phyloP scores from a whole-genome alignment of 2,113 vertebrate species.

The Lethenteron camtschaticum region DNA sequence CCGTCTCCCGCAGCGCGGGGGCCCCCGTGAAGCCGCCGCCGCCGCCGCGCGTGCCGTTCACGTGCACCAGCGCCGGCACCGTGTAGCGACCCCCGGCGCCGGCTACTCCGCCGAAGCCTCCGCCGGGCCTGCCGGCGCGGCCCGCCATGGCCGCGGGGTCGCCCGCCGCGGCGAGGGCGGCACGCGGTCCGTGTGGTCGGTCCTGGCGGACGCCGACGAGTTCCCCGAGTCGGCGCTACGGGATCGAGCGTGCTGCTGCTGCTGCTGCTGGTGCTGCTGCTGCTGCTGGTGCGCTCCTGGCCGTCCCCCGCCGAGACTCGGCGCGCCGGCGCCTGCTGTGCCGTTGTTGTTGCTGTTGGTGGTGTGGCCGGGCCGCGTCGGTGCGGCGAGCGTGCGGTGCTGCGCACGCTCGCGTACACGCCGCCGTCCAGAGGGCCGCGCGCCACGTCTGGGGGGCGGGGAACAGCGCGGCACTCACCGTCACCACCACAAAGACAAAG shows the following conservation, averaged over 20 bases:
- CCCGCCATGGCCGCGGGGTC: constrained; percentile 24
- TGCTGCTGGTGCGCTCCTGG: too few relatives aligned
- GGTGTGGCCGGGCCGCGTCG: not conserved
- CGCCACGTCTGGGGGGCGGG: constrained; percentile 10
- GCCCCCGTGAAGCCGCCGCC: not conserved
- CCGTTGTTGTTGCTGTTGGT: not conserved
- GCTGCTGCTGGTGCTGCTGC: too few relatives aligned
- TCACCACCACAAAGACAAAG: constrained; percentile 8
- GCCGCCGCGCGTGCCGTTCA: not conserved
- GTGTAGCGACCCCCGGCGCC: not conserved
- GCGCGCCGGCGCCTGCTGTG: not conserved
- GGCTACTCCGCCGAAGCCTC: constrained; percentile 31
- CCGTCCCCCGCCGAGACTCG: not conserved
- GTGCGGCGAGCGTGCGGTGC: constrained; percentile 16
- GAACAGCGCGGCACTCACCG: constrained; percentile 11
- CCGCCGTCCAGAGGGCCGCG: constrained; percentile 66
- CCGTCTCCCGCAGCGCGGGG: not conserved
- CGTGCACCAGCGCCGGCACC: not conserved
- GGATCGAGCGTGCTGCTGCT: constrained; percentile 23
- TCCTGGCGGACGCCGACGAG: constrained; percentile 24
- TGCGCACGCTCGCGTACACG: constrained; percentile 54
- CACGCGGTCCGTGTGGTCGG: constrained; percentile 13
- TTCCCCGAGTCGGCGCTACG: constrained; percentile 27
- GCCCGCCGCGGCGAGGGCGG: constrained; percentile 18
- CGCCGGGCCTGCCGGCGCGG: constrained; percentile 48